Evolutionary conservation across 30 jellyfish, hydroid and myxozoan genomes (phyloP).

Genomic region (Cassiopea andromeda): DNA sequence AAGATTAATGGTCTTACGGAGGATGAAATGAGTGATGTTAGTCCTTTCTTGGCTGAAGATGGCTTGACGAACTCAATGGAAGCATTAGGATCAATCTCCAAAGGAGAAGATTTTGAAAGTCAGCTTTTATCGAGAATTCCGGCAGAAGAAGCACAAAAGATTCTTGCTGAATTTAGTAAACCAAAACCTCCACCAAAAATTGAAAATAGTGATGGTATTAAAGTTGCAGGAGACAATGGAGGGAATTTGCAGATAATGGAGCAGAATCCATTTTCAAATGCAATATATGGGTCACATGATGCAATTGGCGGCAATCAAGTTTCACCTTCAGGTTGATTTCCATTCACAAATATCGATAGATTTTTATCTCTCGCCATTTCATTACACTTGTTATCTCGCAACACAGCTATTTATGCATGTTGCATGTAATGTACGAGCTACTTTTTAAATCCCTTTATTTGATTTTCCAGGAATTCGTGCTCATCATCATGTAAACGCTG

Average conservation of each 20-base stretch:
- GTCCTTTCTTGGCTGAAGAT: slow-evolving; percentile 13
- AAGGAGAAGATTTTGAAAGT: slow-evolving; percentile 61
- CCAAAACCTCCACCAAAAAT: slow-evolving; percentile 62
- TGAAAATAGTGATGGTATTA: slow-evolving; percentile 66
- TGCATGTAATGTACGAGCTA: no score
- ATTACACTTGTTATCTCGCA: no score
- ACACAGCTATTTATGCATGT: no score
- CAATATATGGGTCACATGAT: slow-evolving; percentile 35
- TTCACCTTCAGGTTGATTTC: background rate
- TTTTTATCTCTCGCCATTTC: no score
- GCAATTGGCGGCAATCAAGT: slow-evolving; percentile 7
- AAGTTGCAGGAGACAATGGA: slow-evolving; percentile 63
- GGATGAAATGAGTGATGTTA: background rate
- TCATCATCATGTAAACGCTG: background rate
- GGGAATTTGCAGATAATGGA: slow-evolving; percentile 59
- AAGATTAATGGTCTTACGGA: background rate
- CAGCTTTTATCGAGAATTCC: slow-evolving; percentile 58
- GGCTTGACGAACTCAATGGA: slow-evolving; percentile 28
- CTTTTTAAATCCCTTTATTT: background rate
- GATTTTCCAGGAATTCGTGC: background rate
- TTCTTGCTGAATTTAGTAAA: slow-evolving; percentile 54
- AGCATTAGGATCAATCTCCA: slow-evolving; percentile 54
- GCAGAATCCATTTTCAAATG: slow-evolving; percentile 69
- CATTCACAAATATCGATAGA: background rate
- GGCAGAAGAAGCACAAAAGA: slow-evolving; percentile 64